Base-by-base conservation (phyloP, 2,113 vertebrate genomes). In the Chelonoidis abingdonii region DNA sequence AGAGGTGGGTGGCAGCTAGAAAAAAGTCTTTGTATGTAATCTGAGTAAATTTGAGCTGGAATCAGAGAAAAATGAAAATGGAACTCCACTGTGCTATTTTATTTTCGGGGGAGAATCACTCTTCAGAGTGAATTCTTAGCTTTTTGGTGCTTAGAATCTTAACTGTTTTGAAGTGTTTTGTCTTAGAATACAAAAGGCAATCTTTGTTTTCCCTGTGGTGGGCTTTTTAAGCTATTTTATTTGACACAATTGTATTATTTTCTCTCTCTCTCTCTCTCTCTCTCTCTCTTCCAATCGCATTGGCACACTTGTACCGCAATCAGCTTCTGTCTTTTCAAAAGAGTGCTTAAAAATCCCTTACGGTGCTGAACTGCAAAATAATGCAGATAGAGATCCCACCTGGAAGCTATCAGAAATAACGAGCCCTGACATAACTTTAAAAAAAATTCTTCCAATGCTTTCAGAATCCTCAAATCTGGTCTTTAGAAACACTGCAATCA, bases 341-440 rank as follows among this genome's bases (percentile, higher is more conserved):
- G 47, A 0, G 0, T 8, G 69, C 88, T 90, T 88, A 44, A 92
- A 95, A 93, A 93, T 25, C 95, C 96, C 96, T 92, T 7, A 29
- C 75, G 96, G 96, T 84, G 3, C 6, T 11, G 84, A 80, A 80
- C 38, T 91, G 88, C 94, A 92, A 89, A 89, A 90, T 35, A 90
- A 93, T 25, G 84, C 94, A 90, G 82, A 65, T 86, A 49, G 91
- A 90, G 88, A 93, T 95, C 95, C 93, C 95, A 96, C 93, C 96
- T 96, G 97, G 94, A 92, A 94, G 78, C 89, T 5, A 2, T 53
- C 86, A 89, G 87, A 4, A 84, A 85, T 21, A 13, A 90, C 29
- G 89, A 96, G 95, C 92, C 96, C 86, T 0, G 1, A 89, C 97
- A 94, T 38, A 93, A 29, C 86, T 89, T 89, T 0, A 1, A 81